Evolutionary conservation across 2,888 invertebrate species (phyloP).

Genomic region (Drosophila mercatorum): DNA sequence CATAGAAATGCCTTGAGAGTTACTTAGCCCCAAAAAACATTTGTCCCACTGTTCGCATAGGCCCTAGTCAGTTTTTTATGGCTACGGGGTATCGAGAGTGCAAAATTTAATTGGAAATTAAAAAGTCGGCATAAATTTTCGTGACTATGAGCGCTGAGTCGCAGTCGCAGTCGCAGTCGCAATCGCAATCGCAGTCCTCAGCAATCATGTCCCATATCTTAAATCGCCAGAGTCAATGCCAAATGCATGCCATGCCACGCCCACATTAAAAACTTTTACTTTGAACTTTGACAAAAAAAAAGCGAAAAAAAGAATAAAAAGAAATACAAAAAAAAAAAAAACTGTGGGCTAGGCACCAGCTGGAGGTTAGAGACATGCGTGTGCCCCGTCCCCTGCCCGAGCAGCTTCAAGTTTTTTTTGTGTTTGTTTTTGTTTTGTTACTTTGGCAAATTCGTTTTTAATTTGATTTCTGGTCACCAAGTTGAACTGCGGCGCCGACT

Average conservation of each 20-base stretch:
- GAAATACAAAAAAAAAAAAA: background rate
- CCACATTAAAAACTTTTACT: slow-evolving; percentile 55
- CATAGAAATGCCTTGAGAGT: background rate
- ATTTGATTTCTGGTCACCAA: slow-evolving; percentile 62
- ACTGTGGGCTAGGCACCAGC: slow-evolving; percentile 12
- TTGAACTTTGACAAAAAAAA: slow-evolving; percentile 57
- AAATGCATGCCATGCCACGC: slow-evolving; percentile 49
- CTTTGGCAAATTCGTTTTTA: slow-evolving; percentile 51
- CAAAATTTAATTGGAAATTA: slow-evolving; percentile 58
- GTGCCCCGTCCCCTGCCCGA: slow-evolving; percentile 2
- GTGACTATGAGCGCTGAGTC: slow-evolving; percentile 18
- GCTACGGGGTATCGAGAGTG: slow-evolving; percentile 36
- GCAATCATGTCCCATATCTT: slow-evolving; percentile 47
- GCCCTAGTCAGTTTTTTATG: background rate
- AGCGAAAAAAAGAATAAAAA: background rate
- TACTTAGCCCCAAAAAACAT: background rate
- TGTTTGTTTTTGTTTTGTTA: background rate
- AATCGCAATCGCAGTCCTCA: background rate
- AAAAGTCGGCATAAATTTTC: slow-evolving; percentile 61
- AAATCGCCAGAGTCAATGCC: slow-evolving; percentile 43
- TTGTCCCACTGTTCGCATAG: background rate
- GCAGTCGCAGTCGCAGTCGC: background rate
- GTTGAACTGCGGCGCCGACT: background rate
- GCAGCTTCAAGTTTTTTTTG: slow-evolving; percentile 47
- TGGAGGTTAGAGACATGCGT: slow-evolving; percentile 20